Conservation (phyloP, 2,113 vertebrate genomes). For the Xiphorhynchus elegans region DNA sequence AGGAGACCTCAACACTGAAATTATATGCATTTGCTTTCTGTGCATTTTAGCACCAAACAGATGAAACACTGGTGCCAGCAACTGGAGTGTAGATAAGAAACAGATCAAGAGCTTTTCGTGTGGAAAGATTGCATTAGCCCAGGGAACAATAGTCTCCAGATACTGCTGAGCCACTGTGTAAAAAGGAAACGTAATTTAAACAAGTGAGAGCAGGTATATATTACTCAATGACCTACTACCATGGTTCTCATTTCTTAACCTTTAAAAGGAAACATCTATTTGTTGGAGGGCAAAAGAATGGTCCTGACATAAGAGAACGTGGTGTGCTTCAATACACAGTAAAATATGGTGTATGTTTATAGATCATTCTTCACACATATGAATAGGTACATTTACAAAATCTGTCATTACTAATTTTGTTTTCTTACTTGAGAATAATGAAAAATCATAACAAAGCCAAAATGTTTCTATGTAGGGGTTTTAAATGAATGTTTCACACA, state of each 20-base stretch:
- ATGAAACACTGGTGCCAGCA: conserved; percentile 65
- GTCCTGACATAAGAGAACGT: neutral
- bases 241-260: conserved; percentile 4
- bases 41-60: conserved; percentile 57
- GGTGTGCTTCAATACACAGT: neutral
- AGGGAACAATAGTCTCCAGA: conserved; percentile 55
- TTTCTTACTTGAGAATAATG: conserved; percentile 22
- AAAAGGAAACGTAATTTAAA: conserved; percentile 71
- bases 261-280: neutral
- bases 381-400: neutral
- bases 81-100: conserved; percentile 64
- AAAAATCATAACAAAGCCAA: conserved; percentile 39
- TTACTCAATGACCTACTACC: conserved; percentile 34
- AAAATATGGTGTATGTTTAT: neutral
- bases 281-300: neutral
- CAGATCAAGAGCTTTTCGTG: conserved; percentile 50
- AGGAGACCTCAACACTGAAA: conserved; percentile 15
- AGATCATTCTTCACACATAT: neutral
- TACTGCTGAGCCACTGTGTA: conserved; percentile 56
- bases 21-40: conserved; percentile 35
- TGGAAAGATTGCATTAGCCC: conserved; percentile 70
- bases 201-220: conserved; percentile 17
- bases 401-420: conserved; percentile 32
- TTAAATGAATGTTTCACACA: conserved; percentile 14
- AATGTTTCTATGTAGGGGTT: conserved; percentile 14